Evolutionary conservation across 2,113 vertebrate species (phyloP).

Genomic region (Menidia beryllina): DNA sequence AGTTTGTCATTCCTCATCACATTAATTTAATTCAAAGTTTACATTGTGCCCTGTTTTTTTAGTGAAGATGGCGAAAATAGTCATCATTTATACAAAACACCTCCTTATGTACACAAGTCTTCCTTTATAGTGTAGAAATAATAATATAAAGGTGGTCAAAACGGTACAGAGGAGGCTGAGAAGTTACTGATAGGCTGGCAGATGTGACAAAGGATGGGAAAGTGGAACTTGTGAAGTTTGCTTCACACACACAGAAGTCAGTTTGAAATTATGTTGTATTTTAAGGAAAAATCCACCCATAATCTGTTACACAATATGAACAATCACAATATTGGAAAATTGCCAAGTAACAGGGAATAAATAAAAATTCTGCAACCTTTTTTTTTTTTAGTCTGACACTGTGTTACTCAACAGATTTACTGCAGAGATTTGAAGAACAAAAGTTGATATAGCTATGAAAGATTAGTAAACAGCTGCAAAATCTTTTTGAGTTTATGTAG

Average conservation of each 20-base stretch:
- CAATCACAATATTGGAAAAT: background rate
- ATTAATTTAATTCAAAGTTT: slow-evolving; percentile 84
- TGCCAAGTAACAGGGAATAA: background rate
- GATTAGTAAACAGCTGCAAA: background rate
- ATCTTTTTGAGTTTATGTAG: background rate
- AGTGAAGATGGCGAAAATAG: slow-evolving; percentile 98
- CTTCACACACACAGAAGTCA: slow-evolving; percentile 38
- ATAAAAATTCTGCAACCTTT: background rate
- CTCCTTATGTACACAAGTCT: slow-evolving; percentile 92
- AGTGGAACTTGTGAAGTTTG: slow-evolving; percentile 45
- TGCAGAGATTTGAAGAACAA: background rate
- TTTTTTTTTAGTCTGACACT: background rate
- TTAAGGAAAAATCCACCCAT: slow-evolving; percentile 49
- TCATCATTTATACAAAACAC: slow-evolving; percentile 99
- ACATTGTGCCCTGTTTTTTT: slow-evolving; percentile 95
- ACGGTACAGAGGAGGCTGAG: slow-evolving; percentile 51
- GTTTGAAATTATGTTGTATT: slow-evolving; percentile 54
- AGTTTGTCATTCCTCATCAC: slow-evolving; percentile 77
- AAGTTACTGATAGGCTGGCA: slow-evolving; percentile 62
- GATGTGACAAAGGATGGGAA: slow-evolving; percentile 54
- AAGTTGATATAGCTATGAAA: background rate
- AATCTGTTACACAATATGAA: background rate
- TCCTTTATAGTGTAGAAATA: slow-evolving; percentile 86
- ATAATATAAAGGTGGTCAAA: slow-evolving; percentile 67
- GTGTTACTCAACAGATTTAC: background rate